Conservation (phyloP, 2,888 invertebrate species). For the Fragum sueziense region DNA sequence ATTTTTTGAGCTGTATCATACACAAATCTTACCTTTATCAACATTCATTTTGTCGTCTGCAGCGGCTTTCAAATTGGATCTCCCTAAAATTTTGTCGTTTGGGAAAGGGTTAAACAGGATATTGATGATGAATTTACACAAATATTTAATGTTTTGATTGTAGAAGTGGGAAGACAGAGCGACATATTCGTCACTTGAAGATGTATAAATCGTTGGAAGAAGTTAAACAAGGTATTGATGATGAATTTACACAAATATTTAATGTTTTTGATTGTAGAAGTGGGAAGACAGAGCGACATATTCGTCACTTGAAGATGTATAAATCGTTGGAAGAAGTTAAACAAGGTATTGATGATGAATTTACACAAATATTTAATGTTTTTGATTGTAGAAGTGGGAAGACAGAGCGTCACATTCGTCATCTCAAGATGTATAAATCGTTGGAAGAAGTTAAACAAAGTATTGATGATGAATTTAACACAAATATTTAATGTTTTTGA, state of each 20-base stretch:
- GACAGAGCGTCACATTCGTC: conserved; percentile 35
- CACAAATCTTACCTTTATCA: no score
- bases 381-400: conserved; percentile 62
- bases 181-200: conserved; percentile 30
- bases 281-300: conserved; percentile 58
- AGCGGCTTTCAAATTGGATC: no score
- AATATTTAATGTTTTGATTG: neutral
- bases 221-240: conserved; percentile 52
- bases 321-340: conserved; percentile 58
- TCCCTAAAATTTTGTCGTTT: no score
- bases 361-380: no score
- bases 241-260: no score
- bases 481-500: neutral
- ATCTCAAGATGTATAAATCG: conserved; percentile 35
- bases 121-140: conserved; percentile 39
- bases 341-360: conserved; percentile 52
- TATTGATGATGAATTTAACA: conserved; percentile 46
- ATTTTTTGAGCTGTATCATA: no score
- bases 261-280: no score
- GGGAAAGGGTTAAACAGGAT: no score
- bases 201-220: conserved; percentile 55
- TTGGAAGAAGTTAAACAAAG: conserved; percentile 55
- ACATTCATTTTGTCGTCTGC: no score
- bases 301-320: conserved; percentile 30
- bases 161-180: conserved; percentile 63